Percentiles rank a stretch among this genome's conserved stretches.
Conservation (phyloP, 23 tunicate species). For the Ascidia mentula region DNA sequence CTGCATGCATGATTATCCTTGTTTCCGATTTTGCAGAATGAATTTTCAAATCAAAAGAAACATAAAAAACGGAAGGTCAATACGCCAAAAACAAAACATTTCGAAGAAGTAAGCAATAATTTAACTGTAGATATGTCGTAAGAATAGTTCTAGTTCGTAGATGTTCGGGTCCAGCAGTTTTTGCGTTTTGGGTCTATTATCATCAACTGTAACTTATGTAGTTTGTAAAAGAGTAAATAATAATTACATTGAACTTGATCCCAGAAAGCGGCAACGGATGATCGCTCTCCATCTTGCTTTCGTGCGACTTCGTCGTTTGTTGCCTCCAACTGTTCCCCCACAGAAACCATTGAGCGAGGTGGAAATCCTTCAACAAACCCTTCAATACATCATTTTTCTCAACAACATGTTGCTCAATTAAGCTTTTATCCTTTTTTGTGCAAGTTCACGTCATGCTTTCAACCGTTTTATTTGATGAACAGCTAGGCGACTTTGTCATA, state of each 20-base stretch:
- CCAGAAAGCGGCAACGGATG: conserved; percentile 34
- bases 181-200: too few relatives aligned
- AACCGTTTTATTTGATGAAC: not conserved
- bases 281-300: conserved; percentile 36
- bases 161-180: too few relatives aligned
- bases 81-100: not conserved
- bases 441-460: not conserved
- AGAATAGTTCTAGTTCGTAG: not conserved
- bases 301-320: conserved; percentile 24
- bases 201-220: too few relatives aligned
- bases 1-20: not conserved
- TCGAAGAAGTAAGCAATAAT: not conserved
- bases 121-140: not conserved
- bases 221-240: too few relatives aligned
- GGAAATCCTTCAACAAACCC: conserved; percentile 45
- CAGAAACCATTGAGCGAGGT: conserved; percentile 30
- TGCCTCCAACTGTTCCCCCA: conserved; percentile 42
- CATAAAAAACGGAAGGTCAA: not conserved
- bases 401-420: conserved; percentile 40
- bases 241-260: not conserved
- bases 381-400: conserved; percentile 31
- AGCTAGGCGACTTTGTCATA: not conserved
- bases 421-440: not conserved
- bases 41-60: not conserved
- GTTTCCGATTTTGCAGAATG: not conserved